Conservation (phyloP, 2,888 invertebrate species). For the Heliconius cydno region DNA sequence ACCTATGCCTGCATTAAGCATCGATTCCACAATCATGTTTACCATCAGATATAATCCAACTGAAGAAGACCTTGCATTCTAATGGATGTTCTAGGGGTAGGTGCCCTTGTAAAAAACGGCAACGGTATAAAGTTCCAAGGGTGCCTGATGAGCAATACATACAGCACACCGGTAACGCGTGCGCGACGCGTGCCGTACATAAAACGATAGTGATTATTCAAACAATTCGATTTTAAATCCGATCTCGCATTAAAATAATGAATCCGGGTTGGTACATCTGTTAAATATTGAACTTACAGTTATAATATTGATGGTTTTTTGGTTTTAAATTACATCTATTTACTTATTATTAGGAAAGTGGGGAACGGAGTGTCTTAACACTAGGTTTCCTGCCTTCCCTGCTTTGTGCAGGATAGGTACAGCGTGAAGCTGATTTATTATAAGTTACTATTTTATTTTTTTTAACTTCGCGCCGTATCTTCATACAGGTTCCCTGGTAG, state of each 20-base stretch:
- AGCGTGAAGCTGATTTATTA: too few species aligned
- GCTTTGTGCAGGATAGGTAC: too few species aligned
- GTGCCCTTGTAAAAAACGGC: background rate
- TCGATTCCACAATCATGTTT: background rate
- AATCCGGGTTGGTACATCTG: slow-evolving; percentile 50
- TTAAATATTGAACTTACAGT: slow-evolving; percentile 30
- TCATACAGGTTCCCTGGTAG: too few species aligned
- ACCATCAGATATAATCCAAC: background rate
- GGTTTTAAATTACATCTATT: background rate
- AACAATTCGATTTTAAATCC: slow-evolving; percentile 71
- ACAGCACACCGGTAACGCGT: slow-evolving; percentile 53
- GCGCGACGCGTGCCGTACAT: slow-evolving; percentile 57
- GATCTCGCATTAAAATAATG: slow-evolving; percentile 49
- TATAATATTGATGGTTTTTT: background rate
- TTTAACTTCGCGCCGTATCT: too few species aligned
- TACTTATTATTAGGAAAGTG: background rate
- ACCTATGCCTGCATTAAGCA: background rate
- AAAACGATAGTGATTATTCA: slow-evolving; percentile 70
- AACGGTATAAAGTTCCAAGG: background rate
- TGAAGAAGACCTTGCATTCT: background rate
- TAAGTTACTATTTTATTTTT: too few species aligned
- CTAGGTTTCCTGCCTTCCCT: too few species aligned
- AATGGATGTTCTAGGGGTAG: background rate
- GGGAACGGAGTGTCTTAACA: too few species aligned
- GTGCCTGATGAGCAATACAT: slow-evolving; percentile 17